These are phyloP conservation scores for Syngnathus scovelli DNA, from an alignment of 2,113 vertebrate species.

Conservation along the genomic window DNA sequence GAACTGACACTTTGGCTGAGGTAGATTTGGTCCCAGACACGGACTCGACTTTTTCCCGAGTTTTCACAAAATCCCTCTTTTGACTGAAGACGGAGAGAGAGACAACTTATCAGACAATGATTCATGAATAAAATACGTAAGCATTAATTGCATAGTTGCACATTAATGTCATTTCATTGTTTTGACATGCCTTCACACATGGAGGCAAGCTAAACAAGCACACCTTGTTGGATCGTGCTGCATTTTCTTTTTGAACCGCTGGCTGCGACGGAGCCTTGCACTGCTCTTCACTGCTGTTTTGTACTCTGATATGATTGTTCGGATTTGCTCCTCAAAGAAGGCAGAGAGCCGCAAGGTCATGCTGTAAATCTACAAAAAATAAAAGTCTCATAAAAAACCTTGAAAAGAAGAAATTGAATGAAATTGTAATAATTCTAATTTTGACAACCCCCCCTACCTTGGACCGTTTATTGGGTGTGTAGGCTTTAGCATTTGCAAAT, in stretches of 20 bases:
- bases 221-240: conserved; percentile 70
- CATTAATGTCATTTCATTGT: not conserved
- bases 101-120: conserved; percentile 1
- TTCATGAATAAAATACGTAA: not conserved
- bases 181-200: not conserved
- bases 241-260: conserved; percentile 77
- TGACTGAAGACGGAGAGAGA: conserved; percentile 48
- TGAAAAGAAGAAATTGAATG: not conserved
- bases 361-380: conserved; percentile 83
- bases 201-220: not conserved
- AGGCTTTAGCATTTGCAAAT: conserved; percentile 93
- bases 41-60: conserved; percentile 75
- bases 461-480: conserved; percentile 94
- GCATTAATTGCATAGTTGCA: not conserved
- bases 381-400: not conserved
- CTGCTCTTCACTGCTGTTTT: conserved; percentile 86
- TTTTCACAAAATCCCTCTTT: conserved; percentile 74
- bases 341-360: conserved; percentile 94
- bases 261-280: conserved; percentile 79
- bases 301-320: conserved; percentile 85
- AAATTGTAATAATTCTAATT: not conserved
- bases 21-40: conserved; percentile 77
- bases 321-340: conserved; percentile 89
- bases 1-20: conserved; percentile 77
- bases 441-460: conserved; percentile 71